Evolutionary conservation across 1,140 invertebrate species (phyloP).

Genomic region (Artemia franciscana): DNA sequence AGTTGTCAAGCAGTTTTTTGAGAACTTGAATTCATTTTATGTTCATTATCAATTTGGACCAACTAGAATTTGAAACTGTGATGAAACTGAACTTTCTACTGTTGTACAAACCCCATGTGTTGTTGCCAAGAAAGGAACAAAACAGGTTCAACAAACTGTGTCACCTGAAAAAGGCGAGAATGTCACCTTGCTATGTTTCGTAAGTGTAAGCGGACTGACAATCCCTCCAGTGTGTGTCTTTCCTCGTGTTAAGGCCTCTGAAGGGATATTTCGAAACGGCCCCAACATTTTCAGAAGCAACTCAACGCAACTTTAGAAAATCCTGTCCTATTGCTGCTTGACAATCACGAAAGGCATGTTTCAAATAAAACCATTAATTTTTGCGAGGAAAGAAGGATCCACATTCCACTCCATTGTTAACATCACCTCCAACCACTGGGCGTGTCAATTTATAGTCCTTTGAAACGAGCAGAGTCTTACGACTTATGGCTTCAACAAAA

Average conservation of each 20-base stretch:
- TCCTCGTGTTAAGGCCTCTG: slow-evolving; percentile 19
- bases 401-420: too few relatives aligned
- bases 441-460: too few relatives aligned
- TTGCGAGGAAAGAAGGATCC: too few relatives aligned
- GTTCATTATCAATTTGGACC: slow-evolving; percentile 12
- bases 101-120: slow-evolving; percentile 14
- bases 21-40: slow-evolving; percentile 12
- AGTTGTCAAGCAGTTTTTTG: slow-evolving; percentile 2
- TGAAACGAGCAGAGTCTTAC: too few relatives aligned
- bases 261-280: too few relatives aligned
- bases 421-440: too few relatives aligned
- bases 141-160: slow-evolving; percentile 20
- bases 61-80: slow-evolving; percentile 18
- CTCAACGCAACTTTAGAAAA: too few relatives aligned
- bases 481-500: too few relatives aligned
- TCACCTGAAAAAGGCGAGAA: slow-evolving; percentile 20
- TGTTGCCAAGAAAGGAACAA: slow-evolving; percentile 16
- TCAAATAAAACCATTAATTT: slow-evolving; percentile 8
- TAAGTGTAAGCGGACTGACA: slow-evolving; percentile 18
- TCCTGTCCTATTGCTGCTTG: too few relatives aligned
- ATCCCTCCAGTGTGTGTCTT: slow-evolving; percentile 22
- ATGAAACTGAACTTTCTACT: slow-evolving; percentile 21
- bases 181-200: slow-evolving; percentile 18
- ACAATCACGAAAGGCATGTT: too few relatives aligned
- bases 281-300: too few relatives aligned